Evolutionary conservation across 2,888 invertebrate species (phyloP).

Genomic region (Lepetodrilus schrolli): DNA sequence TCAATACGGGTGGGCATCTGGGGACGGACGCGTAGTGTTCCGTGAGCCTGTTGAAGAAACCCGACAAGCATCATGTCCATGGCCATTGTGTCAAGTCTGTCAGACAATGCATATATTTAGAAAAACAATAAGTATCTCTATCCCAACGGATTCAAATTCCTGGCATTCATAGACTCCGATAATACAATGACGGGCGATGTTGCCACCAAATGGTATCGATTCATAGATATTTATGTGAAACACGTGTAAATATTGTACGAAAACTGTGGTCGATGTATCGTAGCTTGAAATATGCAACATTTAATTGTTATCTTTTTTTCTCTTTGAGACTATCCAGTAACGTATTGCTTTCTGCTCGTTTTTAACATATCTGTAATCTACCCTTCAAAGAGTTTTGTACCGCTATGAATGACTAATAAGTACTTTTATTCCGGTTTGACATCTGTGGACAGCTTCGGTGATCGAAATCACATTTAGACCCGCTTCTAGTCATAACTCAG

Average conservation of each 20-base stretch:
- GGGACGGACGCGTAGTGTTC: too few species aligned
- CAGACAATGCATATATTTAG: neutral
- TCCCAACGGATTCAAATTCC: neutral
- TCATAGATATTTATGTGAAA: neutral
- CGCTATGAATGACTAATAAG: neutral
- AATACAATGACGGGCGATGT: neutral
- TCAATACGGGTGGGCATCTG: too few species aligned
- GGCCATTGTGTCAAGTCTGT: too few species aligned
- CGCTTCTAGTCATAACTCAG: neutral
- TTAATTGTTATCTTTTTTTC: slow-evolving; percentile 3
- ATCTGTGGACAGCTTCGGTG: neutral
- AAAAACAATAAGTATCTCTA: neutral
- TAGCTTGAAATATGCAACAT: slow-evolving; percentile 12
- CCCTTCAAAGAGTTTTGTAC: too few species aligned
- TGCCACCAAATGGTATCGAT: too few species aligned
- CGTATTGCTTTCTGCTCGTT: neutral
- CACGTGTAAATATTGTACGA: neutral
- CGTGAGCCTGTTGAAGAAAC: too few species aligned
- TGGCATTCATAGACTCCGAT: neutral
- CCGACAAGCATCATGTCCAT: too few species aligned
- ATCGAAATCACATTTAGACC: neutral
- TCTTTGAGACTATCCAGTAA: neutral
- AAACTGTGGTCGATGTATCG: neutral
- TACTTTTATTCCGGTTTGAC: neutral
- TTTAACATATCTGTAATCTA: neutral